Evolutionary conservation across 2,113 vertebrate species (phyloP), one percentile per base, ranked within the genome.

Genomic region (Mystacornis crossleyi): DNA sequence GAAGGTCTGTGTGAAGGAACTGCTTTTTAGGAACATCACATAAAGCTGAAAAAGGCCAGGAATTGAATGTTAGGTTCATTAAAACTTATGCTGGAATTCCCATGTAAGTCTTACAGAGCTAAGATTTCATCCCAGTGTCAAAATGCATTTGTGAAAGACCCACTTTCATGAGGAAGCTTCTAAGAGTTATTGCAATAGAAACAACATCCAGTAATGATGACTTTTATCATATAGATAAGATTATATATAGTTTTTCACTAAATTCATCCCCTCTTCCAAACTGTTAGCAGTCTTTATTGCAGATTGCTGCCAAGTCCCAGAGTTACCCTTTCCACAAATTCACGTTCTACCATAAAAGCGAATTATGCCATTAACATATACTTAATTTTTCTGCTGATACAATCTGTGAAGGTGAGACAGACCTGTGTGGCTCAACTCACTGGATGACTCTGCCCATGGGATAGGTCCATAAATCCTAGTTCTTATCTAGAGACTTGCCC

Each of bases 341-440:
- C 67, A 57, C 5, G 10, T 31, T 29, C 65, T 38, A 24, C 17
- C 45, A 62, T 14, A 38, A 91, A 78, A 86, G 26, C 23, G 45
- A 40, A 79, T 61, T 47, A 36, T 12, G 9, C 28, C 33, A 15
- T 62, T 77, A 82, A 81, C 4, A 34, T 10, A 57, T 4, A 18
- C 10, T n/a, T 74, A 33, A 34, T 29, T 25, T 23, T 72, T 69
- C 50, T 50, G 17, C 67, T 66, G 33, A 24, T 19, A 23, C 26
- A 51, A 16, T 25, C 54, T 11, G 23, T 38, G 67, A 72, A 81
- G 14, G 31, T 38, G 21, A 48, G 48, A 65, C 34, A 83, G n/a
- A 60, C 8, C 23, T 5, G 4, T 0, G 0, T 26, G 29, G 43
- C 55, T 94, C 34, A 74, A 7, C 38, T 73, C 0, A 0, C 8